A percentile compares a stretch with the other conserved stretches of the same genome.
Evolutionary conservation across 2,888 invertebrate species (phyloP).

Genomic region (Yponomeuta evonymella): DNA sequence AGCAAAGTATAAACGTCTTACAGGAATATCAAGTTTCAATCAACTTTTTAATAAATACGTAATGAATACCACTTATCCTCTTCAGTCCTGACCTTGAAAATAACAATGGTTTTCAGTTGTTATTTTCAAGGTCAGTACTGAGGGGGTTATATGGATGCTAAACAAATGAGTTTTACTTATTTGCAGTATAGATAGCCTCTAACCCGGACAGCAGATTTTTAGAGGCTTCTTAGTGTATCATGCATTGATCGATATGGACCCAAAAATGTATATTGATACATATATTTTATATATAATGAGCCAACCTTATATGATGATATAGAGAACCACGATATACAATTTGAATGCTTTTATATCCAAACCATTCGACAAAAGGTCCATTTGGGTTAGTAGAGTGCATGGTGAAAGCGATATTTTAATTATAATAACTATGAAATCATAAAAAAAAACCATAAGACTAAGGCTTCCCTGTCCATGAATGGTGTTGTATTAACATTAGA

Average conservation of each 20-base stretch:
- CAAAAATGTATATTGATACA: background rate
- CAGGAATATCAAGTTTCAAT: background rate
- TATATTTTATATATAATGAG: background rate
- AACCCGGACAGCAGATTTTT: conserved; percentile 43
- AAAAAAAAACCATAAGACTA: conserved; percentile 26
- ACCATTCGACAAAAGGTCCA: background rate
- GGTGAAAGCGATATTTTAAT: conserved; percentile 35
- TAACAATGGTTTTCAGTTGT: too few species aligned
- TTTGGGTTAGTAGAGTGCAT: conserved; percentile 62
- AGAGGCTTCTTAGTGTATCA: conserved; percentile 19
- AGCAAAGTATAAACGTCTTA: background rate
- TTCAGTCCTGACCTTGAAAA: too few species aligned
- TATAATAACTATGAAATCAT: conserved; percentile 29
- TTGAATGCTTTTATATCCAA: background rate
- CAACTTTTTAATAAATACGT: background rate
- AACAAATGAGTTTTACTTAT: background rate
- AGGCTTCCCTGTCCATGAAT: conserved; percentile 64
- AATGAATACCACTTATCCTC: background rate
- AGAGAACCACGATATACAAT: background rate
- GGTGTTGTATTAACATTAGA: conserved; percentile 54
- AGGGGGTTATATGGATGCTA: background rate
- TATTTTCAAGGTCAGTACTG: too few species aligned
- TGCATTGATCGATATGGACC: background rate
- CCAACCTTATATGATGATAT: background rate
- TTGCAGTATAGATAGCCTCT: background rate